Evolutionary conservation across 2,888 invertebrate genomes (phyloP), one percentile per base, ranked within the genome.

Genomic region (Watsonalla cultraria): DNA sequence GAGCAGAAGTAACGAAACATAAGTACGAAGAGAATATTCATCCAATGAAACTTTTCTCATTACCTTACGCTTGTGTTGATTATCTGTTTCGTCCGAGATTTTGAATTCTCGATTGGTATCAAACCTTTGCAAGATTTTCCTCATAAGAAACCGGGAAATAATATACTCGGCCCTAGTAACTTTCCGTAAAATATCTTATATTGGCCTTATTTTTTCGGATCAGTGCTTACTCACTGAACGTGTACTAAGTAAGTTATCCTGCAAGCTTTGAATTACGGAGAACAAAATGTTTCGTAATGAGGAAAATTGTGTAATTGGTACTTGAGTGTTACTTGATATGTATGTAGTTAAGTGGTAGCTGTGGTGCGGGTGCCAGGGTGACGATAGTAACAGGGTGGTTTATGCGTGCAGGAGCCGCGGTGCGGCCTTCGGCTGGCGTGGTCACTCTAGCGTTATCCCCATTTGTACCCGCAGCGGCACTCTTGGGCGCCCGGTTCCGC

Each of bases 401-500:
- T 90, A 71, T 86, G 84, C 86, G 84, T 85, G 79, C 90, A 90
- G 90, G 90, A 86, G 89, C 89, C 89, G 90, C 90, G 87, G 89
- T 90, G 91, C 90, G 91, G 90, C 91, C 91, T 77, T 91, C 91
- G 78, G 91, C 91, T 82, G 91, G 91, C 81, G 91, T 91, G 87
- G 91, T 91, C 90, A 91, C 91, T 91, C 91, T 91, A 90, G 91
- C 91, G 89, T 91, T 91, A 90, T 91, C 91, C 88, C 91, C 91
- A 90, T 91, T 91, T 91, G 91, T 91, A 88, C 91, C 91, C 91
- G 93, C 94, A 95, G 95, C 94, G 91, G 94, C 95, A 89, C 93
- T 95, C 81, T 92, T 95, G 91, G 95, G 94, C 84, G 95, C 94
- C 84, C 93, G 95, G 90, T 94, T 94, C 92, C 94, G 94, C 84